Conservation (phyloP, 2,888 invertebrate genomes). For the Andrena chrysosceles region DNA sequence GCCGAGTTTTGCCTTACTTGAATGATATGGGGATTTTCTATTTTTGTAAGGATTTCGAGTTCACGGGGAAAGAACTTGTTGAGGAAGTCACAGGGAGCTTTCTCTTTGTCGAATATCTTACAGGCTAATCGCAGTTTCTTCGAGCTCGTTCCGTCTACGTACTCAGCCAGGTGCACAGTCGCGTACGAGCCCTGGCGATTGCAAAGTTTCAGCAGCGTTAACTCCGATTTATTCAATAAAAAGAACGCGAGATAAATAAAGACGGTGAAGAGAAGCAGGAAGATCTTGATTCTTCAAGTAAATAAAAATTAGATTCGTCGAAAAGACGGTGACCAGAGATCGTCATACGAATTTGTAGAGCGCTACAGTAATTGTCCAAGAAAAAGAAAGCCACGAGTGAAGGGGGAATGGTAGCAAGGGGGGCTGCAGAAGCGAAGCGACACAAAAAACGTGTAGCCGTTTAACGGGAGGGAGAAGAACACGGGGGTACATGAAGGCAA, state of each 20-base stretch:
- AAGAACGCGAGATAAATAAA: not conserved
- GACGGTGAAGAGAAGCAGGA: not conserved
- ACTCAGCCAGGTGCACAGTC: slow-evolving; percentile 94
- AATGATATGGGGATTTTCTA: slow-evolving; percentile 96
- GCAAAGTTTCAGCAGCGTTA: slow-evolving; percentile 2
- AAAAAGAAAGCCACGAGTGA: not conserved
- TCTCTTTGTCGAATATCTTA: slow-evolving; percentile 96
- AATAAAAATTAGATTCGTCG: not conserved
- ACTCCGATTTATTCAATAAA: not conserved
- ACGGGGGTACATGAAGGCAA: not conserved
- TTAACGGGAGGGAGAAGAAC: not conserved
- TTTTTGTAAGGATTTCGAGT: slow-evolving; percentile 94
- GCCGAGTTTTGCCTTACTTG: slow-evolving; percentile 84
- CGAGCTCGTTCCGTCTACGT: slow-evolving; percentile 90
- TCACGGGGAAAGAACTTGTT: slow-evolving; percentile 97
- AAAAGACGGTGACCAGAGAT: not conserved
- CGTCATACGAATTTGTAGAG: not conserved
- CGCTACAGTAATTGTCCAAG: not conserved
- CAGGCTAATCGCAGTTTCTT: slow-evolving; percentile 93
- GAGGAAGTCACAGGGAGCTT: slow-evolving; percentile 95
- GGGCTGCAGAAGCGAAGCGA: not conserved
- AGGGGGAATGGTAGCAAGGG: not conserved
- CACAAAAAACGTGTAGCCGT: not conserved
- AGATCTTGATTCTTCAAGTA: not conserved
- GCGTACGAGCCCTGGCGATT: slow-evolving; percentile 93